Evolutionary conservation across 2,113 vertebrate species (phyloP).

Genomic region (Oreotrochilus melanogaster): DNA sequence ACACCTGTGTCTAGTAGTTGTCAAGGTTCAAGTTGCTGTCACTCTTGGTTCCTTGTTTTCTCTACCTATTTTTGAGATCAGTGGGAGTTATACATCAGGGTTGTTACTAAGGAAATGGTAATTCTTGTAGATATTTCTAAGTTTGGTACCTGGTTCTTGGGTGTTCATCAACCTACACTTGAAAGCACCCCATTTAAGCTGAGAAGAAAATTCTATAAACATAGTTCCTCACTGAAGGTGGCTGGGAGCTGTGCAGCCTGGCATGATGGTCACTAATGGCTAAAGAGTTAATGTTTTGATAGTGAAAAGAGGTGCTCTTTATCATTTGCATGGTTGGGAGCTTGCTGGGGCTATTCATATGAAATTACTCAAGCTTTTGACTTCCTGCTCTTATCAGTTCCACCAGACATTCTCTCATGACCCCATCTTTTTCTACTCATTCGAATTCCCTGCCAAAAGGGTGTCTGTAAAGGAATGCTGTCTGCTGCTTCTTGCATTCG

Average conservation of each 20-base stretch:
- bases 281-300: slow-evolving; percentile 28
- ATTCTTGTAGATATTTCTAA: neutral
- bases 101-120: neutral
- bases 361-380: slow-evolving; percentile 56
- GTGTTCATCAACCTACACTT: neutral
- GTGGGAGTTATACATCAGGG: neutral
- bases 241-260: neutral
- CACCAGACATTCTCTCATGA: slow-evolving; percentile 53
- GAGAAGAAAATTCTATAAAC: neutral
- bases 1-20: neutral
- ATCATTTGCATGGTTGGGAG: slow-evolving; percentile 34
- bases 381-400: slow-evolving; percentile 55
- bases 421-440: slow-evolving; percentile 24
- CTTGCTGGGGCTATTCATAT: neutral
- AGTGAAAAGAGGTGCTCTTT: neutral
- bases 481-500: slow-evolving; percentile 23
- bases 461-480: neutral
- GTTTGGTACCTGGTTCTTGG: too few relatives aligned
- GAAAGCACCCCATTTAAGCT: neutral
- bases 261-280: neutral
- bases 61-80: neutral
- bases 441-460: neutral
- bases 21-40: neutral
- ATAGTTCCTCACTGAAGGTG: neutral
- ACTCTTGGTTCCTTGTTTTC: neutral